Evolutionary conservation across 1,140 invertebrate genomes (phyloP), one percentile per base, ranked within the genome.

Genomic region (Nasonia vitripennis): DNA sequence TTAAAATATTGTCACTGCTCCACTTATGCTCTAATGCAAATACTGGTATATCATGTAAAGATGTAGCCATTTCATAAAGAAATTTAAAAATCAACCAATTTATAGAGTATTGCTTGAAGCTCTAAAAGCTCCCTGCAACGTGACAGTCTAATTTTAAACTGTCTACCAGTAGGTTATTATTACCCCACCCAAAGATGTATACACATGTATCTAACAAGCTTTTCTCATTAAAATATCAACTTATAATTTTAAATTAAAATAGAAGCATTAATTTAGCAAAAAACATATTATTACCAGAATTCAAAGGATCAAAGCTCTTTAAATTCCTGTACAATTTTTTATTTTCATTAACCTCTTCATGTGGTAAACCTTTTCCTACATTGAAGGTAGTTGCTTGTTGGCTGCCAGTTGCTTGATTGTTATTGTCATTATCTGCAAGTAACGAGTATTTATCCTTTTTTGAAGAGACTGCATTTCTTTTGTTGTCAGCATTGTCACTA

Each of bases 1-100:
- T 91, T 55, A 90, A 91, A 74, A 92, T 90, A 83, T 92, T 80
- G 86, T 93, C 91, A 90, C 92, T 92, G 87, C 90, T 93, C 92
- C 92, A 93, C 81, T 93, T 92, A 87, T 91, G 89, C 84, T 93
- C 91, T 77, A 92, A 89, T 84, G 93, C 89, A 89, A 91, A 92
- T 80, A 90, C 87, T 84, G 92, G 92, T 90, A 93, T 93, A 88
- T 93, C 90, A 89, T 91, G 89, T 80, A 93, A 90, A 81, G 88
- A 90, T 78, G 90, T 84, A 86, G 90, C 87, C 91, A 92, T 93
- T 90, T 89, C 89, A 88, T 83, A 88, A 87, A 87, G 84, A 91
- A 91, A 89, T 87, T 83, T 80, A 78, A 84, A 87, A 86, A 62
- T 79, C 10, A 55, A 81, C 81, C 73, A 81, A 77, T 70, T 73